These are phyloP conservation scores for Leptoteleia sp. DNA, from an alignment of 1,140 invertebrate genomes.

Conservation along the genomic window DNA sequence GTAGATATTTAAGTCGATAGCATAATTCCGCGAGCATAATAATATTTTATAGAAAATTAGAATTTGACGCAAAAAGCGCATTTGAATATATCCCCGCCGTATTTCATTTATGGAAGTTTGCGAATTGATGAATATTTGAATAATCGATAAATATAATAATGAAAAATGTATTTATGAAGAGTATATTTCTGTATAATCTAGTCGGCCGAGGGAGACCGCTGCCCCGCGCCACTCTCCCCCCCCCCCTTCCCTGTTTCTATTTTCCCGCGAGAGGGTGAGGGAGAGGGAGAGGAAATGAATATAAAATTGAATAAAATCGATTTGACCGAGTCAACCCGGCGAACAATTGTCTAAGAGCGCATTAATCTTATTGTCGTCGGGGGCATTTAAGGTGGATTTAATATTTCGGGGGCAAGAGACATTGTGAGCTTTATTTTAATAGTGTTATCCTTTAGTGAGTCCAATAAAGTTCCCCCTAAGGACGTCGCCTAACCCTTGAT, in stretches of 20 bases:
- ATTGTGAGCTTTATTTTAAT: constrained; percentile 49
- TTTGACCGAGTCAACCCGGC: background rate
- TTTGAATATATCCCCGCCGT: background rate
- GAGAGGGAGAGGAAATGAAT: constrained; percentile 28
- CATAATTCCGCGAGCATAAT: too few relatives aligned
- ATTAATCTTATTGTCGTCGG: constrained; percentile 35
- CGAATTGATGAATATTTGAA: background rate
- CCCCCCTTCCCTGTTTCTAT: constrained; percentile 27
- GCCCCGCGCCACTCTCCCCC: constrained; percentile 1
- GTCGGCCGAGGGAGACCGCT: background rate
- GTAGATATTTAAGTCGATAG: too few relatives aligned
- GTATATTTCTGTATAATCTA: constrained; percentile 1
- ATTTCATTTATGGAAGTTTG: background rate
- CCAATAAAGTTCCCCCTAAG: constrained; percentile 47
- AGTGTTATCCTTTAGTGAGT: constrained; percentile 40
- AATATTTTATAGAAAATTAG: too few relatives aligned
- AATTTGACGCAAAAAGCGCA: too few relatives aligned
- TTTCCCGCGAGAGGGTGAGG: constrained; percentile 12
- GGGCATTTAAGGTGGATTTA: constrained; percentile 23
- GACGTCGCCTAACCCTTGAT: constrained; percentile 43
- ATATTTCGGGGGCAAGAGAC: constrained; percentile 12
- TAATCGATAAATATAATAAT: constrained; percentile 12
- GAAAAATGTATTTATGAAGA: constrained; percentile 29
- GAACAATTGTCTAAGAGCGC: constrained; percentile 5
- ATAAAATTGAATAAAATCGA: constrained; percentile 48